Evolutionary conservation across 2,113 vertebrate species (phyloP).

Genomic region (Daphoenositta chrysoptera): DNA sequence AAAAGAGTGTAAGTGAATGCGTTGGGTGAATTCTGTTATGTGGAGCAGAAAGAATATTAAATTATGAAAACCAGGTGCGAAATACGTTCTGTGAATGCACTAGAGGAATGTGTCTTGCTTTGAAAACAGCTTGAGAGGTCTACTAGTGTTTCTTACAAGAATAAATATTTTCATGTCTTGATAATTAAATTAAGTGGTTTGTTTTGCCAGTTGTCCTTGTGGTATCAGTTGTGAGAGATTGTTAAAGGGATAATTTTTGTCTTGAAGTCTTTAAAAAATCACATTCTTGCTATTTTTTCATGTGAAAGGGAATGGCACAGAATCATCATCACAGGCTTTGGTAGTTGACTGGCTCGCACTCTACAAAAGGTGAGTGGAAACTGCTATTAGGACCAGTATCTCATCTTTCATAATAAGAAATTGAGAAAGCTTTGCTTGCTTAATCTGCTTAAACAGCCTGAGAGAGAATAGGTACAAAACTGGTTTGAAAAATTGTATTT

Average conservation of each 20-base stretch:
- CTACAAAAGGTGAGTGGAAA: background rate
- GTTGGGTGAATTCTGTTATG: background rate
- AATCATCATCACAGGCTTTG: background rate
- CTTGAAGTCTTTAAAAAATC: background rate
- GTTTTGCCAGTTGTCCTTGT: background rate
- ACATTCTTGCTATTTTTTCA: background rate
- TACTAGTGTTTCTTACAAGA: background rate
- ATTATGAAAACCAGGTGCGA: slow-evolving; percentile 36
- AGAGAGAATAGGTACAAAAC: background rate
- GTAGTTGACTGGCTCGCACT: background rate
- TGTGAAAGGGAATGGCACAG: background rate
- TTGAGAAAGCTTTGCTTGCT: background rate
- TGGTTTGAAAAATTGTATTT: background rate
- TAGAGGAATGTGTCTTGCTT: background rate
- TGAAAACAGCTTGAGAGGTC: slow-evolving; percentile 38
- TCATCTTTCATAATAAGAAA: background rate
- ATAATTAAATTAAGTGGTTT: background rate
- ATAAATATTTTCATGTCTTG: background rate
- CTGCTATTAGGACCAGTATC: background rate
- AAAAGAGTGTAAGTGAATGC: background rate
- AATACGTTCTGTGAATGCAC: slow-evolving; percentile 37
- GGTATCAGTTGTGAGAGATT: background rate
- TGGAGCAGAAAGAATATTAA: slow-evolving; percentile 1
- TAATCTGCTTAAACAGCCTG: background rate
- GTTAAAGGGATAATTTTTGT: background rate